These are phyloP conservation scores for Drosophila lini DNA, from an alignment of 1,140 invertebrate genomes.

Conservation along the genomic window DNA sequence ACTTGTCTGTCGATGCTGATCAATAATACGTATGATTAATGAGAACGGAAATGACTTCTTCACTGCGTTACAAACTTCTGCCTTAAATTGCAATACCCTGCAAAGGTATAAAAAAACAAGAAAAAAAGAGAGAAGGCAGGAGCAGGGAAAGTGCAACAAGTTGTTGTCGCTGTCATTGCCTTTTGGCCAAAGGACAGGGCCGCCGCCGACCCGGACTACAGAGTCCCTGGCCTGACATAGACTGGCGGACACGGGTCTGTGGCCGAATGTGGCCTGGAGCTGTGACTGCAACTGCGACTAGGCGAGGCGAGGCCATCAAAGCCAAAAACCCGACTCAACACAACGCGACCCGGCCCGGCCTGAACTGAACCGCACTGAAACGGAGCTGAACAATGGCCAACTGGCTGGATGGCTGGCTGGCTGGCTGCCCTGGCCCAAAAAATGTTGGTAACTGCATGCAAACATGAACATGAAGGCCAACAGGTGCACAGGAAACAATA, in stretches of 20 bases:
- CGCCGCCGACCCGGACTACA: constrained; percentile 14
- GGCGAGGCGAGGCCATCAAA: constrained; percentile 32
- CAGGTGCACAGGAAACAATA: constrained; percentile 18
- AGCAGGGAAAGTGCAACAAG: constrained; percentile 47
- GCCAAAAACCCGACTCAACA: constrained; percentile 34
- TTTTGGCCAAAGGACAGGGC: constrained; percentile 34
- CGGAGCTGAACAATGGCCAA: constrained; percentile 40
- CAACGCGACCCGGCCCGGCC: constrained; percentile 29
- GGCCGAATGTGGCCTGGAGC: constrained; percentile 17
- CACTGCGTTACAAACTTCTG: too few species aligned
- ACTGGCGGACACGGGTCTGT: constrained; percentile 5
- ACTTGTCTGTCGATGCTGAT: too few species aligned
- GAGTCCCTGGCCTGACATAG: not conserved
- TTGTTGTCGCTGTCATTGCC: constrained; percentile 37
- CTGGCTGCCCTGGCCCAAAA: constrained; percentile 48
- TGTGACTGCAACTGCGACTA: constrained; percentile 12
- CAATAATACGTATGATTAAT: too few species aligned
- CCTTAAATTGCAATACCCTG: too few species aligned
- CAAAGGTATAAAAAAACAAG: not conserved
- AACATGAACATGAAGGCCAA: constrained; percentile 67
- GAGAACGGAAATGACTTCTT: too few species aligned
- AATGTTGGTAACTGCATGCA: constrained; percentile 61
- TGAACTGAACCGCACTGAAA: constrained; percentile 9
- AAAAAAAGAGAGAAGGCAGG: not conserved
- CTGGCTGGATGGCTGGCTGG: constrained; percentile 9